Conservation (phyloP, 2,888 invertebrate species). For the Podabrus alpinus region DNA sequence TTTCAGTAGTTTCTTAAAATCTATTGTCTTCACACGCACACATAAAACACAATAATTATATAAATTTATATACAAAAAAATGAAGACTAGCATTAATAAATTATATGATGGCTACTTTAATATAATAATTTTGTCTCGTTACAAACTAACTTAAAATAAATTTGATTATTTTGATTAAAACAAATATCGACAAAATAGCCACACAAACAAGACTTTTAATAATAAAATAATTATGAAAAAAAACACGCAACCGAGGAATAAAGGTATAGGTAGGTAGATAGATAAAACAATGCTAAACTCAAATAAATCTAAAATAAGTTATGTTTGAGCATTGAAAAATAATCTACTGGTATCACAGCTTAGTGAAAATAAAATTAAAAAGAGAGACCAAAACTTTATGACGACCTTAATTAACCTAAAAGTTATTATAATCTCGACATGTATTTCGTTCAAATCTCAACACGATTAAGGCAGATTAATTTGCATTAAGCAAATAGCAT, state of each 20-base stretch:
- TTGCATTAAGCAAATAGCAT: neutral
- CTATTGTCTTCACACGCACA: constrained; percentile 42
- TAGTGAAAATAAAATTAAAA: constrained; percentile 48
- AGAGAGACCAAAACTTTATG: constrained; percentile 23
- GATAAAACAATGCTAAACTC: constrained; percentile 4
- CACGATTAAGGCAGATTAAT: constrained; percentile 20
- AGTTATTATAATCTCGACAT: neutral
- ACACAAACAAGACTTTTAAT: neutral
- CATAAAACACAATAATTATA: constrained; percentile 23
- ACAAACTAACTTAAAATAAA: neutral
- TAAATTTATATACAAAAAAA: constrained; percentile 42
- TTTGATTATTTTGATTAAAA: neutral
- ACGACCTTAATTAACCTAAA: neutral
- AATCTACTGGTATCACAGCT: constrained; percentile 56
- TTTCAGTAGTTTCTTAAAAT: constrained; percentile 34
- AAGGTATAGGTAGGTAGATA: neutral
- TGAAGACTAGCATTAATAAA: constrained; percentile 45
- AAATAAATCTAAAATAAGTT: constrained; percentile 42
- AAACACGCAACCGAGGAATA: neutral
- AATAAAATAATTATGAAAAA: neutral
- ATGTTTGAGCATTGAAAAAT: constrained; percentile 51
- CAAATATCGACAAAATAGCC: neutral
- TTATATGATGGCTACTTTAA: constrained; percentile 7
- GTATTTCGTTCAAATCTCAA: neutral
- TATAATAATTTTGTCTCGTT: neutral